Evolutionary conservation across 2,797 vertebrate genomes (phyloP).

Genomic region (Sebastes itinus): DNA sequence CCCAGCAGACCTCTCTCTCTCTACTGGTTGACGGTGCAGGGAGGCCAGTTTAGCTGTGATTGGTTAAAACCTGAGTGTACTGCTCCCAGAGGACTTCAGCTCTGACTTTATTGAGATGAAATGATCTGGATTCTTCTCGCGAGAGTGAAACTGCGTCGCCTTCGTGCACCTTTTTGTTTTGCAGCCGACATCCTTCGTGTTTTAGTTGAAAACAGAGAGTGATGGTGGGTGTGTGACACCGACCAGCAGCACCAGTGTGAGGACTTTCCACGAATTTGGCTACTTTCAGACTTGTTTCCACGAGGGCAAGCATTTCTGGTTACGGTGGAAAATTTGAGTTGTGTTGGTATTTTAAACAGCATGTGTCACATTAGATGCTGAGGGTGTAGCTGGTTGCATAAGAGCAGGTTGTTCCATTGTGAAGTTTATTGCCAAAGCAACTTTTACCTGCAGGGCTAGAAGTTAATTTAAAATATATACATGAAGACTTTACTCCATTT

Average conservation of each 20-base stretch:
- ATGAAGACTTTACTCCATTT: background rate
- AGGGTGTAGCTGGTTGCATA: conserved; percentile 17
- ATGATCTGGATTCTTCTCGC: conserved; percentile 6
- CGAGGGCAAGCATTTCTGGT: conserved; percentile 57
- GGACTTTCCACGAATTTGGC: conserved; percentile 75
- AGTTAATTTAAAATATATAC: background rate
- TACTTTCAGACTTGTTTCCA: conserved; percentile 69
- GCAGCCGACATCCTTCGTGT: conserved; percentile 42
- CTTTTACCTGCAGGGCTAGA: background rate
- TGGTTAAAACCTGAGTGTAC: conserved; percentile 18
- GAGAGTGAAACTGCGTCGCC: background rate
- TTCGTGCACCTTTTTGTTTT: background rate
- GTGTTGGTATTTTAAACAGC: conserved; percentile 80
- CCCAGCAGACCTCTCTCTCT: conserved; percentile 54
- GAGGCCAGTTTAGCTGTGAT: conserved; percentile 30
- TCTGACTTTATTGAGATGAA: conserved; percentile 35
- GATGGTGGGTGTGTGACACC: conserved; percentile 14
- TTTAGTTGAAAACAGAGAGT: conserved; percentile 70
- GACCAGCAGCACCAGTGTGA: conserved; percentile 28
- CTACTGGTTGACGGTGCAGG: conserved; percentile 47
- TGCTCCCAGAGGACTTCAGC: conserved; percentile 23
- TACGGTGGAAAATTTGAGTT: conserved; percentile 72
- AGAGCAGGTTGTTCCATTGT: conserved; percentile 22
- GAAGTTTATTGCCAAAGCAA: conserved; percentile 35
- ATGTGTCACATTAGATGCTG: conserved; percentile 73